A percentile compares a stretch with the other conserved stretches of the same genome.
Evolutionary conservation across 2,888 invertebrate species (phyloP).

Genomic region (Ochlodes sylvanus): DNA sequence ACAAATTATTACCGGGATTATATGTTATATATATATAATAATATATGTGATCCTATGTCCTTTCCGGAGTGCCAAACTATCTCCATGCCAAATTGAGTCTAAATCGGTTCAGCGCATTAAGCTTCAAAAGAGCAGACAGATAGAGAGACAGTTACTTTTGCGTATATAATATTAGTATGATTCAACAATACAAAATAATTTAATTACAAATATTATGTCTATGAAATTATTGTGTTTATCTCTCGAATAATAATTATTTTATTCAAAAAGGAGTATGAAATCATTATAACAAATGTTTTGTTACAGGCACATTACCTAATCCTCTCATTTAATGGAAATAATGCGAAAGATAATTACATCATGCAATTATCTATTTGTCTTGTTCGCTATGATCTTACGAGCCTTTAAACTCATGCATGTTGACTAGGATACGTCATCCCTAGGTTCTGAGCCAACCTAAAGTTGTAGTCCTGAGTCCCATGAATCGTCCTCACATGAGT

Average conservation of each 20-base stretch:
- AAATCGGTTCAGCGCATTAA: too few species aligned
- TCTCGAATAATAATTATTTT: too few species aligned
- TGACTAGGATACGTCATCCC: slow-evolving; percentile 13
- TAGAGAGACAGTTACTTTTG: too few species aligned
- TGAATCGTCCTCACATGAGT: slow-evolving; percentile 77
- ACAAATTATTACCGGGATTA: too few species aligned
- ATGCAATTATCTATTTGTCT: neutral
- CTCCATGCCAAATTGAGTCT: too few species aligned
- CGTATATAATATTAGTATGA: too few species aligned
- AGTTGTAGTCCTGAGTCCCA: slow-evolving; percentile 73
- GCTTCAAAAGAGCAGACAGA: too few species aligned
- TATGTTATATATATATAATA: too few species aligned
- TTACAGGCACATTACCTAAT: neutral
- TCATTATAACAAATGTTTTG: neutral
- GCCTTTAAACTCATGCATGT: neutral
- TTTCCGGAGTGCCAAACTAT: too few species aligned
- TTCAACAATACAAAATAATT: neutral
- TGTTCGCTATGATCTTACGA: neutral
- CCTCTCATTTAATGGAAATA: neutral
- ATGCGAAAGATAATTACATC: too few species aligned
- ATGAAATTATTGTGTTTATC: neutral
- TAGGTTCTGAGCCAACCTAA: slow-evolving; percentile 49
- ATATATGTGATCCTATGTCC: too few species aligned
- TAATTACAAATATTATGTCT: neutral
- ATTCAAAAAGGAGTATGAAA: neutral